Conservation (phyloP, 1,140 invertebrate species). For the Cryptotermes secundus region DNA sequence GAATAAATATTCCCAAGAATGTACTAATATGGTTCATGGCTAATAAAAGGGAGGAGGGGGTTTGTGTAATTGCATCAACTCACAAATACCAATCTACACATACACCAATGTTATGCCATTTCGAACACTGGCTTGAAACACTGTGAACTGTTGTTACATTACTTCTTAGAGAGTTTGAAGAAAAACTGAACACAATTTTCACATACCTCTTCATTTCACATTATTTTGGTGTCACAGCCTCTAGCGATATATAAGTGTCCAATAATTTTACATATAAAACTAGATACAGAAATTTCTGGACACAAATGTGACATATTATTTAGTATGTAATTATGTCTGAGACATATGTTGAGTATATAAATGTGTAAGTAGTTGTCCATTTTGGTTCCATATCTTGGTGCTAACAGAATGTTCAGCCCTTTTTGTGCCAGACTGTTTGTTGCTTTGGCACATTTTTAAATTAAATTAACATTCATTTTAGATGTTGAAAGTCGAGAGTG, state of each 20-base stretch:
- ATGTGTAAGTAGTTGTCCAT: neutral
- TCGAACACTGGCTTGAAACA: neutral
- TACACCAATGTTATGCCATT: neutral
- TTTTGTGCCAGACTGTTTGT: neutral
- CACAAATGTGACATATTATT: neutral
- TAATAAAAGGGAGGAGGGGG: neutral
- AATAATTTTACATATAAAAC: slow-evolving; percentile 9
- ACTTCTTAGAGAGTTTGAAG: neutral
- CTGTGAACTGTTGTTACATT: neutral
- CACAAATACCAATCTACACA: neutral
- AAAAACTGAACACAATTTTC: slow-evolving; percentile 9
- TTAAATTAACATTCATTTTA: neutral
- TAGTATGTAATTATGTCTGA: neutral
- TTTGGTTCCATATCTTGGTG: neutral
- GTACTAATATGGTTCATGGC: neutral
- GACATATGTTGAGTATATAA: neutral
- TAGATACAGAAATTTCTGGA: neutral
- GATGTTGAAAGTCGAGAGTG: neutral
- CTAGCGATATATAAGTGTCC: neutral
- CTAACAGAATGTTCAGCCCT: neutral
- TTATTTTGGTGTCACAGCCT: slow-evolving; percentile 15
- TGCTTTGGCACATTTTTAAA: neutral
- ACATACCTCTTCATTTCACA: slow-evolving; percentile 1
- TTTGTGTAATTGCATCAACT: neutral
- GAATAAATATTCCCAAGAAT: neutral